These are phyloP conservation scores for Pedetes capensis DNA, from an alignment of 2,113 vertebrate genomes.

Conservation along the genomic window DNA sequence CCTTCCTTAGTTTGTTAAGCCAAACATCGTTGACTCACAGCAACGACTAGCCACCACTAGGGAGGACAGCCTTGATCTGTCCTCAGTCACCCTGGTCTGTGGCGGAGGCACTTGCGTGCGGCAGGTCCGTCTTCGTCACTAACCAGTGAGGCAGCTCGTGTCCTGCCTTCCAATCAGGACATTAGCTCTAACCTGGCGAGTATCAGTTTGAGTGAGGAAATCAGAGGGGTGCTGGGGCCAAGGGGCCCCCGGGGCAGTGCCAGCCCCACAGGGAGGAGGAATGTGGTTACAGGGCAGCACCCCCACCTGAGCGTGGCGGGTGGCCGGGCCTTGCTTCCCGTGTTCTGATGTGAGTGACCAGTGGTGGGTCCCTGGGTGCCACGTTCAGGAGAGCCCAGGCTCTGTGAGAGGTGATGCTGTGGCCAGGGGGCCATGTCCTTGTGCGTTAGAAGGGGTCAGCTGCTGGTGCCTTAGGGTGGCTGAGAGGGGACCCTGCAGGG, in stretches of 20 bases:
- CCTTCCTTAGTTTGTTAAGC: background rate
- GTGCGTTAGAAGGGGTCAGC: fast-evolving
- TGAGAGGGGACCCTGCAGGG: fast-evolving
- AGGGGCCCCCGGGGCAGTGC: background rate
- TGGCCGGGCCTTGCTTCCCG: fast-evolving
- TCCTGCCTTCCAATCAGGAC: background rate
- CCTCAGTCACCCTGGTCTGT: background rate
- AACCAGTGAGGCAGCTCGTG: background rate
- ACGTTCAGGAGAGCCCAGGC: background rate
- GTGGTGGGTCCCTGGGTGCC: background rate
- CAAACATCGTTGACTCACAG: background rate
- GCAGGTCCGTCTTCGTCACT: background rate
- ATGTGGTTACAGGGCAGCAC: background rate
- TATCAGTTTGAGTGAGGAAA: background rate
- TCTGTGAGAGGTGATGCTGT: fast-evolving
- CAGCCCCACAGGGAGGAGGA: background rate
- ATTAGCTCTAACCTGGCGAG: background rate
- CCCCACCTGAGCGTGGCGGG: no score
- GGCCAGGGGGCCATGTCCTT: fast-evolving
- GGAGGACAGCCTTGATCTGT: conserved; percentile 36
- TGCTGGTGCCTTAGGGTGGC: background rate
- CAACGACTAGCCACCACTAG: background rate
- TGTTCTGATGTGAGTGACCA: fast-evolving
- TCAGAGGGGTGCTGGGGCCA: background rate
- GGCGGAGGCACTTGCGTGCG: fast-evolving